These are phyloP conservation scores for Pavo muticus DNA, from an alignment of 2,113 vertebrate genomes.

Conservation along the genomic window DNA sequence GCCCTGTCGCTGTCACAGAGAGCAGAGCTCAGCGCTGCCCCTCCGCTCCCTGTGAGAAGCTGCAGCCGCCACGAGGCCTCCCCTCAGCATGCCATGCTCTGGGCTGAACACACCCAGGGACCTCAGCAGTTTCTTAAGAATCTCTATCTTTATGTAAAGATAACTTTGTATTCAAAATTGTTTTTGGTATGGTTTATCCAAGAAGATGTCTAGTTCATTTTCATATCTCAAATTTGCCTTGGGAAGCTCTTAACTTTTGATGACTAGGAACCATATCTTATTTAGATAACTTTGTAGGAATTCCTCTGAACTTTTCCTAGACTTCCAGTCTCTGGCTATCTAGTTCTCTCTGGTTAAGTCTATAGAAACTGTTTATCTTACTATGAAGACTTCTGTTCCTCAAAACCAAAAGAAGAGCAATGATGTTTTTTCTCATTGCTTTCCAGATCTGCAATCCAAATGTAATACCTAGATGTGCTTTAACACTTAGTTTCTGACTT, in stretches of 20 bases:
- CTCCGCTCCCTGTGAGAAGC: neutral
- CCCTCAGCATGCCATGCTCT: neutral
- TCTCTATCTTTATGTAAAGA: neutral
- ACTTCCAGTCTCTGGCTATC: constrained; percentile 1
- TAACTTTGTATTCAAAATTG: neutral
- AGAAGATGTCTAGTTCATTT: constrained; percentile 32
- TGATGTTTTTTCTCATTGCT: neutral
- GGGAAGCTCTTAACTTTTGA: constrained; percentile 24
- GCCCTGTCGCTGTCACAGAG: neutral
- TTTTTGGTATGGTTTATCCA: constrained; percentile 45
- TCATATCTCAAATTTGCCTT: constrained; percentile 51
- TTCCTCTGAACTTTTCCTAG: constrained; percentile 15
- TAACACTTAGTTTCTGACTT: neutral
- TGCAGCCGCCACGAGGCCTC: neutral
- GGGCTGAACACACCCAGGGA: neutral
- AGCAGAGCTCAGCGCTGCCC: neutral
- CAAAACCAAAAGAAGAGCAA: neutral
- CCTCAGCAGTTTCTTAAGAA: neutral
- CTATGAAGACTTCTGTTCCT: neutral
- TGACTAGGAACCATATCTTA: constrained; percentile 20
- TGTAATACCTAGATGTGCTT: neutral
- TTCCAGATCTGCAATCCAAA: neutral
- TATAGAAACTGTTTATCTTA: neutral
- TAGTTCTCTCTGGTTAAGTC: constrained; percentile 1
- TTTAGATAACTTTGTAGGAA: constrained; percentile 52